These are phyloP conservation scores for Dipodomys merriami DNA, from an alignment of 2,113 vertebrate genomes.

Conservation along the genomic window DNA sequence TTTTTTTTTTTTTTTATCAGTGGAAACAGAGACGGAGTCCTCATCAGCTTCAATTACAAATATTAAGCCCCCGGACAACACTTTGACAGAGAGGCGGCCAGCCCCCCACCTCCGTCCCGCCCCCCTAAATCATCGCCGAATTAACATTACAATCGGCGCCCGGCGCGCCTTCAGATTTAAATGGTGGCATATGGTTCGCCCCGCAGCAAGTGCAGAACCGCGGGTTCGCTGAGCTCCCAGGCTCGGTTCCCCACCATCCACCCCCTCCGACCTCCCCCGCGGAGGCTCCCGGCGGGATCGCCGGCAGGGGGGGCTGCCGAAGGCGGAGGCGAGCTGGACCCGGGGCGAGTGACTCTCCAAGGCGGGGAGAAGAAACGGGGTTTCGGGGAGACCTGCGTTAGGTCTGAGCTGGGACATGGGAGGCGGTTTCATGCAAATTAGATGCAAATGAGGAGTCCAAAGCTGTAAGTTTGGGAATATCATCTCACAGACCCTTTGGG, in stretches of 20 bases:
- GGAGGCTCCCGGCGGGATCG: not conserved
- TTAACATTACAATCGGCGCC: slow-evolving; percentile 83
- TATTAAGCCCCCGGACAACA: slow-evolving; percentile 78
- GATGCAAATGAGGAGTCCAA: not conserved
- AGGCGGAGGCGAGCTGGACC: not conserved
- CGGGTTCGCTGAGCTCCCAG: not conserved
- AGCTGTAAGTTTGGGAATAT: not conserved
- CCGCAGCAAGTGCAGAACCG: not conserved
- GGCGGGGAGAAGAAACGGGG: not conserved
- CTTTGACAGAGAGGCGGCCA: slow-evolving; percentile 68
- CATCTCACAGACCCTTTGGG: not conserved
- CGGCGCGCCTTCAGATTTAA: slow-evolving; percentile 71
- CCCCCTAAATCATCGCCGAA: slow-evolving; percentile 83
- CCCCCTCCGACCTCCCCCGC: not conserved
- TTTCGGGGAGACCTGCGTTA: not conserved
- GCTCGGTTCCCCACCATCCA: not conserved
- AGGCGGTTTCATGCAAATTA: not conserved
- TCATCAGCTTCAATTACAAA: slow-evolving; percentile 85
- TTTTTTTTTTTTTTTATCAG: slow-evolving; percentile 79
- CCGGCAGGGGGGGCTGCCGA: slow-evolving; percentile 8
- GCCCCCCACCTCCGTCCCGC: slow-evolving; percentile 16
- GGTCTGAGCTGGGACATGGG: no score
- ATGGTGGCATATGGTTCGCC: slow-evolving; percentile 76
- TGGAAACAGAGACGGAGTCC: slow-evolving; percentile 79
- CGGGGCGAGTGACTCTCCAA: not conserved